phyloP scores from a whole-genome alignment of 2,888 invertebrate species.

The Andricus curvator region DNA sequence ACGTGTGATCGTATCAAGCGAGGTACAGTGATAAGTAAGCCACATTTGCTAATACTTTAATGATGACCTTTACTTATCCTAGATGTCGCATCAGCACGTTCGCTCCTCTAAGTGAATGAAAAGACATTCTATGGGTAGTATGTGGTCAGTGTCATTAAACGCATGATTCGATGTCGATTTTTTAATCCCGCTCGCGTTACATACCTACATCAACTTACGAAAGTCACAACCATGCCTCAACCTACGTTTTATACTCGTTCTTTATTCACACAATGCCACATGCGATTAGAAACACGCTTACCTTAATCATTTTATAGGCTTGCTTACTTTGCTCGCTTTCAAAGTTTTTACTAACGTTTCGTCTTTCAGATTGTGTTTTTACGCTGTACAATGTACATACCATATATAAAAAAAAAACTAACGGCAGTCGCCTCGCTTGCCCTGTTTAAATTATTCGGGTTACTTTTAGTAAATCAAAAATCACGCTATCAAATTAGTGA shows the following conservation, averaged over 20 bases:
- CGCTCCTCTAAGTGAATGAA: conserved; percentile 55
- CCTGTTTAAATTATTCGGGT: background rate
- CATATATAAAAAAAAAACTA: background rate
- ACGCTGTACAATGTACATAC: background rate
- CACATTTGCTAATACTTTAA: conserved; percentile 73
- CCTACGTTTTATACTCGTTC: background rate
- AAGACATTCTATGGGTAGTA: conserved; percentile 32
- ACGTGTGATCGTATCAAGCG: conserved; percentile 96
- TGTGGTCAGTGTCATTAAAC: conserved; percentile 43
- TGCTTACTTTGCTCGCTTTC: conserved; percentile 39
- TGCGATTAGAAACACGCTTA: conserved; percentile 16
- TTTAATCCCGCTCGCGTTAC: conserved; percentile 42
- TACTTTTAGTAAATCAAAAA: background rate
- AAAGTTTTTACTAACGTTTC: conserved; percentile 11
- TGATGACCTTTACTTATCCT: conserved; percentile 59
- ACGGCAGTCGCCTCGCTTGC: too few species aligned
- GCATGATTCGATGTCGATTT: conserved; percentile 54
- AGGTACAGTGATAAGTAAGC: conserved; percentile 95
- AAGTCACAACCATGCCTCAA: too few species aligned
- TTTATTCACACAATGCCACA: conserved; percentile 10
- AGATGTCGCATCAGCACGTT: conserved; percentile 75
- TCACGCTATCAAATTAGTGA: background rate
- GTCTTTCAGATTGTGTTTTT: background rate
- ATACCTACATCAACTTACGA: conserved; percentile 4
- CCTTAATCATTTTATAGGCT: background rate